Evolutionary conservation across 2,113 vertebrate genomes (phyloP).

Genomic region (Parotia lawesii): DNA sequence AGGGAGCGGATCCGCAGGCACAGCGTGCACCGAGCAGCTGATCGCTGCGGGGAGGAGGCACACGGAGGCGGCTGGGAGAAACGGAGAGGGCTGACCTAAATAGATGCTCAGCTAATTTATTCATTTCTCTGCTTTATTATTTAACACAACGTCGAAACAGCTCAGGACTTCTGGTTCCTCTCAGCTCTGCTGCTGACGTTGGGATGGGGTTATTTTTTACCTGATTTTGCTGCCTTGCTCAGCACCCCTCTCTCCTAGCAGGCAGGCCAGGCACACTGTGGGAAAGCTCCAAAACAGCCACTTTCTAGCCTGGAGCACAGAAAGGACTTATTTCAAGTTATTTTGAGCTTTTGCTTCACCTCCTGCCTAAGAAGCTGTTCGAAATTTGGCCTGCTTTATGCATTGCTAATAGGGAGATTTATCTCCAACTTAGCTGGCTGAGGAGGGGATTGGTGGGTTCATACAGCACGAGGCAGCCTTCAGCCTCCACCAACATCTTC

Average conservation of each 20-base stretch:
- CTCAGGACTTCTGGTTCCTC: slow-evolving; percentile 50
- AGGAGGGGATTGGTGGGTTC: background rate
- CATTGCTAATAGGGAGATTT: background rate
- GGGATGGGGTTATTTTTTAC: slow-evolving; percentile 25
- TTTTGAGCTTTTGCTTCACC: slow-evolving; percentile 13
- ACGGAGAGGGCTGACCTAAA: slow-evolving; percentile 43
- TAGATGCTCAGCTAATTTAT: slow-evolving; percentile 50
- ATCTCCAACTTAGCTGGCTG: background rate
- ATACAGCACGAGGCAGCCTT: background rate
- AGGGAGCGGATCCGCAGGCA: background rate
- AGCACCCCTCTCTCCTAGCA: background rate
- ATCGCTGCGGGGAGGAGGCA: background rate
- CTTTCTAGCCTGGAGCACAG: background rate
- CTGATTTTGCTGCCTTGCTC: background rate
- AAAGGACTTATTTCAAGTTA: background rate
- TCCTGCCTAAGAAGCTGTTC: background rate
- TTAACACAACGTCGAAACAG: background rate
- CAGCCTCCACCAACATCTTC: background rate
- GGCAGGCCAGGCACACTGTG: background rate
- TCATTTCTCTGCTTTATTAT: slow-evolving; percentile 43
- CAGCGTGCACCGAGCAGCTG: background rate
- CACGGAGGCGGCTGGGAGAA: background rate
- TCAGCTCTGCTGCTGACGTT: background rate
- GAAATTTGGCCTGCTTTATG: background rate
- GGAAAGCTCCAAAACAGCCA: background rate